Evolutionary conservation across 2,113 vertebrate species (phyloP), one percentile per base, ranked within the genome.

Genomic region (Phyllopteryx taeniolatus): DNA sequence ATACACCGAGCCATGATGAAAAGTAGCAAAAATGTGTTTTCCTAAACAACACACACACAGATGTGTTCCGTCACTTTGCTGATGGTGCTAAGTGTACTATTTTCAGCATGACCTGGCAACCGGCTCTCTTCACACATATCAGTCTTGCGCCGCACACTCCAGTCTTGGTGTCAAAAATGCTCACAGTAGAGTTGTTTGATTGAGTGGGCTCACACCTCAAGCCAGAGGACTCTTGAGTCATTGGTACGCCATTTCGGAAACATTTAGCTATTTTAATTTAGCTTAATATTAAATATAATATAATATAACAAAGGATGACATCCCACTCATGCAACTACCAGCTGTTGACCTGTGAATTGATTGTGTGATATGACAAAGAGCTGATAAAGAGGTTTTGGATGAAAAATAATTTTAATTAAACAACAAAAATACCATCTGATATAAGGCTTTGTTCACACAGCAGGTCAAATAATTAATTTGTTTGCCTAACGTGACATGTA

Each of bases 101-200:
- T 84, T 76, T 74, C 77, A 68, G 71, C 68, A 51, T 80, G 75
- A 82, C 68, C 75, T 82, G 66, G 67, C 75, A 72, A 62, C 53
- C 1, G 51, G 22, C 70, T 73, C 61, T 71, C 47, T 66, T 67
- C 78, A 66, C 75, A 69, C 79, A 46, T 20, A 43, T 66, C 19
- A 10, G 63, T 43, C 33, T 74, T 51, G 42, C 59, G 39, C 74
- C 78, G 73, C 66, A 64, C 70, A 60, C 1, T 20, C 10, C 51
- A 67, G 75, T 79, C 78, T 68, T 46, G 39, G 57, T 65, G 75
- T 70, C 56, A 59, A 39, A 62, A 64, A 39, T n/a, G 60, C 65
- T 66, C 59, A 33, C 7, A 22, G 53, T 46, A n/a, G 62, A 70
- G 17, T 31, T 22, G 43, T 73, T 74, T 77, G 35, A 54, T 35